phyloP scores from a whole-genome alignment of 2,888 invertebrate genomes.

The Hirtodrosophila confusa region DNA sequence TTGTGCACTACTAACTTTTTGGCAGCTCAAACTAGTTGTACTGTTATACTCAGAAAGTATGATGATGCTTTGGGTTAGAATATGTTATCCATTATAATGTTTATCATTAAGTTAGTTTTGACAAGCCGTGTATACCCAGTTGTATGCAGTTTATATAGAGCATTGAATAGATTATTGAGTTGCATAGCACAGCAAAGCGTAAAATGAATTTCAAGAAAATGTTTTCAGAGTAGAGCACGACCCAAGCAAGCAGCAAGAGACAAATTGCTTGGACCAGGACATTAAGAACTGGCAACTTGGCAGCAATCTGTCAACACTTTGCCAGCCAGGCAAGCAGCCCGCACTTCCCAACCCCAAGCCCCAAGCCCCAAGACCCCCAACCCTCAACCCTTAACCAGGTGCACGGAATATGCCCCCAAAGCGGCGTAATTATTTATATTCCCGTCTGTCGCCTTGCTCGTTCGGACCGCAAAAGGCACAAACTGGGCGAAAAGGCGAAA shows the following conservation, averaged over 20 bases:
- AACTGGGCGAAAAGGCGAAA: constrained; percentile 31
- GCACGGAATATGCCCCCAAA: constrained; percentile 45
- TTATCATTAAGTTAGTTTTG: too few species aligned
- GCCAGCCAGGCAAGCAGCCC: neutral
- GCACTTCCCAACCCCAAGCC: neutral
- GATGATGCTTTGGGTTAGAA: too few species aligned
- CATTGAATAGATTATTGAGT: constrained; percentile 25
- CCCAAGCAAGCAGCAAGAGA: constrained; percentile 30
- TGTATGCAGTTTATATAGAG: constrained; percentile 9
- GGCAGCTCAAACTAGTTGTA: too few species aligned
- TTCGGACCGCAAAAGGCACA: constrained; percentile 50
- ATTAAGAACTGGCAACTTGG: constrained; percentile 71
- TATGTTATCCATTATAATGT: too few species aligned
- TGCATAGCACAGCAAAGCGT: constrained; percentile 43
- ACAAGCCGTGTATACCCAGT: neutral
- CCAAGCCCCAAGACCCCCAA: neutral
- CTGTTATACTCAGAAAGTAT: too few species aligned
- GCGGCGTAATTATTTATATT: constrained; percentile 67
- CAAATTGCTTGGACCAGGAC: constrained; percentile 64
- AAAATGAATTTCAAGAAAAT: constrained; percentile 40
- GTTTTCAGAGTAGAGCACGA: neutral
- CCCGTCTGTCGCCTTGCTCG: constrained; percentile 19
- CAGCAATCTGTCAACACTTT: constrained; percentile 79
- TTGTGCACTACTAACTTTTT: too few species aligned
- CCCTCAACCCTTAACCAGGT: constrained; percentile 37